Evolutionary conservation across 2,797 vertebrate genomes (phyloP).

Genomic region (Valencia hispanica): DNA sequence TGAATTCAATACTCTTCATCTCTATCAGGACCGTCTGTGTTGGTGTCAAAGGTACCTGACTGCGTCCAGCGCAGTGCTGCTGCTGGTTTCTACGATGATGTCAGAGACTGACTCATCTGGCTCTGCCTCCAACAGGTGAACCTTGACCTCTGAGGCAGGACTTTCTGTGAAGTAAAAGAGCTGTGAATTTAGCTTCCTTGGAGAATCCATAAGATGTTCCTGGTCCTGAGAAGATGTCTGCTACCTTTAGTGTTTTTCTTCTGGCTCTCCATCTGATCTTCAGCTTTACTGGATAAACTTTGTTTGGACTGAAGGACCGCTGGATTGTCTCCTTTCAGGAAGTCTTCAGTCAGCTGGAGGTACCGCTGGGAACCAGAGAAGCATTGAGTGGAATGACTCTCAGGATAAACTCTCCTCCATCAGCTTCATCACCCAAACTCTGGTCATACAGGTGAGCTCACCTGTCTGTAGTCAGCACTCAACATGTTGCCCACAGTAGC

Average conservation of each 20-base stretch:
- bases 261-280: background rate
- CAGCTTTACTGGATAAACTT: slow-evolving; percentile 13
- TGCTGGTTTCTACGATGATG: slow-evolving; percentile 75
- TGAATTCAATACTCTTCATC: too few relatives aligned
- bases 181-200: background rate
- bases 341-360: slow-evolving; percentile 84
- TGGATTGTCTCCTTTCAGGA: slow-evolving; percentile 84
- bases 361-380: slow-evolving; percentile 78
- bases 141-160: slow-evolving; percentile 4
- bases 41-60: slow-evolving; percentile 30
- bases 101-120: slow-evolving; percentile 67
- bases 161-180: slow-evolving; percentile 26
- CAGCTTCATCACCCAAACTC: too few relatives aligned
- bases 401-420: too few relatives aligned
- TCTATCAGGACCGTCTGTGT: too few relatives aligned
- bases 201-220: background rate
- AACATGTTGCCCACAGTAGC: slow-evolving; percentile 82
- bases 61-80: slow-evolving; percentile 61
- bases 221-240: background rate
- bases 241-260: slow-evolving; percentile 1
- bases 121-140: slow-evolving; percentile 27
- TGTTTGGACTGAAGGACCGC: slow-evolving; percentile 80
- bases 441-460: slow-evolving; percentile 43
- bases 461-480: slow-evolving; percentile 86
- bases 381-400: background rate